These are phyloP conservation scores for Australoheros facetus DNA, from an alignment of 2,797 vertebrate species.

Conservation along the genomic window DNA sequence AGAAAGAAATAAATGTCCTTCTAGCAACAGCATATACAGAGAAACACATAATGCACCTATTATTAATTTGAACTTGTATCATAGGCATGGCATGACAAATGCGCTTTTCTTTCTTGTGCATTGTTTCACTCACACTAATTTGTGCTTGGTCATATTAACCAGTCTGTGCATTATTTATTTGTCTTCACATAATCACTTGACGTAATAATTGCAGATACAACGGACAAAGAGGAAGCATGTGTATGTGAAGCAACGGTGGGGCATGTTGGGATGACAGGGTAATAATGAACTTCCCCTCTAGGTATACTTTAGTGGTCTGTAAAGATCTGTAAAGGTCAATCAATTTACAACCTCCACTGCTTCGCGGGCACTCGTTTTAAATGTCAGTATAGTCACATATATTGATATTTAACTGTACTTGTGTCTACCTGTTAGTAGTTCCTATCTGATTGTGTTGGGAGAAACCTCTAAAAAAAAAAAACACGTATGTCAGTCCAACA, in stretches of 20 bases:
- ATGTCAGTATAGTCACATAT: slow-evolving; percentile 3
- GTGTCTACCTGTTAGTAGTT: neutral
- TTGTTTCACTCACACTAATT: slow-evolving; percentile 20
- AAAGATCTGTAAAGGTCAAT: slow-evolving; percentile 36
- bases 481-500: neutral
- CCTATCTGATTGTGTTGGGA: neutral
- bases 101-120: slow-evolving; percentile 1
- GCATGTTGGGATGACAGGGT: neutral
- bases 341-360: slow-evolving; percentile 5
- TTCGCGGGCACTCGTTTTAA: slow-evolving; percentile 4
- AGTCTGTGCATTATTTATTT: slow-evolving; percentile 23
- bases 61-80: slow-evolving; percentile 64
- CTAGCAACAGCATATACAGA: slow-evolving; percentile 54
- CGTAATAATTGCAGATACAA: neutral
- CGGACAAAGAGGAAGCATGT: slow-evolving; percentile 2
- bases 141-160: neutral
- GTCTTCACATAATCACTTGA: slow-evolving; percentile 5
- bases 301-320: slow-evolving; percentile 28
- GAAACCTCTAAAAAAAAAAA: neutral
- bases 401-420: neutral
- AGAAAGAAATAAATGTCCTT: slow-evolving; percentile 63
- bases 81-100: slow-evolving; percentile 57
- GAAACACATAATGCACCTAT: slow-evolving; percentile 51
- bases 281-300: neutral
- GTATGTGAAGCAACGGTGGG: neutral